Conservation (phyloP, 2,888 invertebrate species). For the Marronus borbonicus region DNA sequence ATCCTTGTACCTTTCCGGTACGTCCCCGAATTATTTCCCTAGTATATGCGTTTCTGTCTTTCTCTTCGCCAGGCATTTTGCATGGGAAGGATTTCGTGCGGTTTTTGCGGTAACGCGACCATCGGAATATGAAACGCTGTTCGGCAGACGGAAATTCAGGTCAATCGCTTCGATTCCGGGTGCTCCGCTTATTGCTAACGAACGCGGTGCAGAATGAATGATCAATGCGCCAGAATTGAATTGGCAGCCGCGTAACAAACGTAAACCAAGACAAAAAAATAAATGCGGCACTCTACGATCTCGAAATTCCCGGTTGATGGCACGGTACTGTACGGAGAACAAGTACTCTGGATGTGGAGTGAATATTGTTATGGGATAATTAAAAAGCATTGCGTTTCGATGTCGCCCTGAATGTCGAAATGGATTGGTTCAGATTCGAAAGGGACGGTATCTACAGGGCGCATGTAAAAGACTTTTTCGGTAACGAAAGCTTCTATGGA, state of each 20-base stretch:
- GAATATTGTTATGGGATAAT: not conserved
- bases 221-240: constrained; percentile 26
- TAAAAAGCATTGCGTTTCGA: not conserved
- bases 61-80: not conserved
- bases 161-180: constrained; percentile 30
- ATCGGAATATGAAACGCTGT: constrained; percentile 24
- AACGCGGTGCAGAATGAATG: constrained; percentile 34
- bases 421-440: not conserved
- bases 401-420: not conserved
- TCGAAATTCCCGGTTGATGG: constrained; percentile 8
- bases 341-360: not conserved
- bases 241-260: constrained; percentile 10
- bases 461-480: too few species aligned
- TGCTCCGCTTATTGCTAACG: constrained; percentile 29
- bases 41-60: not conserved
- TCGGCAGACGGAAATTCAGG: constrained; percentile 25
- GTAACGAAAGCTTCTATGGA: too few species aligned
- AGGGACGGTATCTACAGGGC: not conserved
- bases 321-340: not conserved
- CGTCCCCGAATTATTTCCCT: not conserved
- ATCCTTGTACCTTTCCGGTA: not conserved
- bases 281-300: not conserved
- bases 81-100: constrained; percentile 23
- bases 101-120: constrained; percentile 21
- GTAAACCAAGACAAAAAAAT: constrained; percentile 1